Base-by-base conservation (phyloP, 2,113 vertebrate species). In the Scomber scombrus region DNA sequence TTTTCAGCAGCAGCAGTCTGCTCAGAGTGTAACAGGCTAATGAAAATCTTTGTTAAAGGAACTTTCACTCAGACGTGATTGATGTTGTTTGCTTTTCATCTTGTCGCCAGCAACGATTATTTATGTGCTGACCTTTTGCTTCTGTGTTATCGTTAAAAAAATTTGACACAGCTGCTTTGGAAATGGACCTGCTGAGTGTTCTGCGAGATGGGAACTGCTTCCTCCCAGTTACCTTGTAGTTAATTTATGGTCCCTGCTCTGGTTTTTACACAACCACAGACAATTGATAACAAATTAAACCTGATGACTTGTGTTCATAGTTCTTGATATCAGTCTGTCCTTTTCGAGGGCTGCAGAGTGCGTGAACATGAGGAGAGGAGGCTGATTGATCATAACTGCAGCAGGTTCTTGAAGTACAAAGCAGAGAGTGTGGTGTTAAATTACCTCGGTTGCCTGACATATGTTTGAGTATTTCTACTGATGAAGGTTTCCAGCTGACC, bases 401-500 rank as follows among this genome's bases (percentile, higher is more conserved):
- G 76, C 78, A 5, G 71, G 16, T 73, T 52, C 66, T 86, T 50
- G 11, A 80, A 46, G 26, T 64, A 54, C 62, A 78, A 76, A 71
- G 75, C 11, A 1, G 10, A 76, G 45, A 62, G 51, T 63, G 43
- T 21, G 69, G 34, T 60, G 56, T 88, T 75, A 70, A 81, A 87
- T 87, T 72, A 54, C 61, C 62, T 0, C 29, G 29, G 45, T 64
- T 56, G 75, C 60, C 65, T 80, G 68, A 70, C 75, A 80, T 40
- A 73, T 67, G 78, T 75, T 77, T 54, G 56, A 69, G 66, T 56
- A 49, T 57, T 21, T 78, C 47, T 49, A 40, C 78, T 88, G 78
- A 84, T 86, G 76, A 85, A 4, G 50, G 45, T 43, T 46, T 66
- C 73, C 71, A n/a, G 45, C 64, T 84, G 77, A 79, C 50, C 71